These are phyloP conservation scores for Irena cyanogastra DNA, from an alignment of 2,113 vertebrate species.

Conservation along the genomic window DNA sequence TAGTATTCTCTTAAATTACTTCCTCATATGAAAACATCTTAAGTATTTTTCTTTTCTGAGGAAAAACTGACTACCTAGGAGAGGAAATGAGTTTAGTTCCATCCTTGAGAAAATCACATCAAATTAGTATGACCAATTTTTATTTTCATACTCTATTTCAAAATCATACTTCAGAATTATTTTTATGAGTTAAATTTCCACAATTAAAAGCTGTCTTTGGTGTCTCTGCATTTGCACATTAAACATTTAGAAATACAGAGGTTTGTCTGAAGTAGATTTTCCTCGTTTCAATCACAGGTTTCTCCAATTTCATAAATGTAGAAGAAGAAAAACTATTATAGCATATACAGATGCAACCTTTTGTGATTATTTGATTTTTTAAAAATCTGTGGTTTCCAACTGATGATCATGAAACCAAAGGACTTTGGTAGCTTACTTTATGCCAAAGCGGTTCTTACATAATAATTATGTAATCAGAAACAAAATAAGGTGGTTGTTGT, in stretches of 20 bases:
- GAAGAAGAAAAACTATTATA: background rate
- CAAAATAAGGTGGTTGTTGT: background rate
- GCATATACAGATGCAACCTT: background rate
- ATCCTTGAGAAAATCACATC: background rate
- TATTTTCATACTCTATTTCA: background rate
- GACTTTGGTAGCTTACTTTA: background rate
- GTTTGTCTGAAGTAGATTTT: background rate
- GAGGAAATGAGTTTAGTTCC: background rate
- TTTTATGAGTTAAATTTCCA: background rate
- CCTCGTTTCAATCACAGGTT: background rate
- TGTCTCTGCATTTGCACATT: background rate
- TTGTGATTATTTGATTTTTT: background rate
- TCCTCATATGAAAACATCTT: background rate
- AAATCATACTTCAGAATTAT: background rate
- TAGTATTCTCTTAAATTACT: background rate
- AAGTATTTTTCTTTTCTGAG: background rate
- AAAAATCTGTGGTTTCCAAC: background rate
- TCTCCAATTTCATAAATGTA: background rate
- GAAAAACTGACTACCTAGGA: background rate
- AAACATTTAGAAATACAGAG: conserved; percentile 37
- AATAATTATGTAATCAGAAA: background rate
- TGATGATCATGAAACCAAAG: background rate
- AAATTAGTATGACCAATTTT: background rate
- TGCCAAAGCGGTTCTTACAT: background rate
- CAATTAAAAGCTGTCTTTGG: background rate